Percentiles rank a stretch among this genome's conserved stretches.
Evolutionary conservation across 2,888 invertebrate species (phyloP).

Genomic region (Cordilura impudica): DNA sequence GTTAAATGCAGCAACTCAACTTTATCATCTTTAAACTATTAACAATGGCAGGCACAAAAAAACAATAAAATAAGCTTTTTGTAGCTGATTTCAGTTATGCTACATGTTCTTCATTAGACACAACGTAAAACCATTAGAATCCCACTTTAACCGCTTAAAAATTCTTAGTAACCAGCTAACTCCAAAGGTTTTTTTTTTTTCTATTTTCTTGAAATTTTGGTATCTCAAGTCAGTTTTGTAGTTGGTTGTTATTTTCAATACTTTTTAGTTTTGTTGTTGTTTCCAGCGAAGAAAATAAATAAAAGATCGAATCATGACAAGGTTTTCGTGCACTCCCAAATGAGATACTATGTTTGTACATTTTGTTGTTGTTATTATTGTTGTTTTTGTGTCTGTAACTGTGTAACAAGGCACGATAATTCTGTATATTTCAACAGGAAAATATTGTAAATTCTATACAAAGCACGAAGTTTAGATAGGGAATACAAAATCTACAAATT

Average conservation of each 20-base stretch:
- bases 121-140: conserved; percentile 47
- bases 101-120: conserved; percentile 55
- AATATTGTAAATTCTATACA: conserved; percentile 70
- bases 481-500: conserved; percentile 28
- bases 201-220: background rate
- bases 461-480: conserved; percentile 68
- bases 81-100: conserved; percentile 26
- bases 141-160: conserved; percentile 37
- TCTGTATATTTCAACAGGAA: conserved; percentile 70
- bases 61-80: background rate
- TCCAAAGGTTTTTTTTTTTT: conserved; percentile 16
- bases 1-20: background rate
- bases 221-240: conserved; percentile 26
- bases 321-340: conserved; percentile 72
- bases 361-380: background rate
- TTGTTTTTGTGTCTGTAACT: conserved; percentile 34
- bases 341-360: conserved; percentile 57
- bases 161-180: conserved; percentile 15
- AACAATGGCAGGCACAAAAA: conserved; percentile 14
- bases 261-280: conserved; percentile 21
- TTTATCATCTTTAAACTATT: conserved; percentile 38
- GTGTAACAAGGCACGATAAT: conserved; percentile 71
- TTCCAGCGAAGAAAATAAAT: conserved; percentile 65
- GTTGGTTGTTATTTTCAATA: conserved; percentile 13
- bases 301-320: conserved; percentile 75